Base-by-base conservation (phyloP, 2,113 vertebrate species). In the Sphaerodactylus townsendi region DNA sequence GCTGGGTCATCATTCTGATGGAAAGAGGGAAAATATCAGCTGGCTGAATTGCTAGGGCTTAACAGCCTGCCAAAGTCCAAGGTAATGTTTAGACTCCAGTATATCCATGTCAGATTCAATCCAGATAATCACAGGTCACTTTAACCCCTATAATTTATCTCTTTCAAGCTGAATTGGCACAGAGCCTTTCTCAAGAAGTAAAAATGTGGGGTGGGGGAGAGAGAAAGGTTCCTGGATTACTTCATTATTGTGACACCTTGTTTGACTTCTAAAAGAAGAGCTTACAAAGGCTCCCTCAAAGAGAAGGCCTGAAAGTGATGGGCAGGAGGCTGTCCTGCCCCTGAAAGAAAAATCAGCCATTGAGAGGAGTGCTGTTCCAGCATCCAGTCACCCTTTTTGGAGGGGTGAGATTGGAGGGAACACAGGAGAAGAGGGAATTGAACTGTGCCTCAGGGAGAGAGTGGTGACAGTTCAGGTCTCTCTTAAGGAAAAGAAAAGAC, bases 221-320 rank as follows among this genome's bases (percentile, higher is more conserved):
- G 35, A 39, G 35, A 80, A 48, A 83, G 81, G 72, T 84, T 90
- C 41, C 68, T 44, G 81, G 78, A 30, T 90, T 86, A n/a, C 86
- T 91, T 76, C 70, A 71, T 86, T 87, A 92, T 91, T 88, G 82
- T 70, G 82, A 90, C 78, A 70, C 91, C 89, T 90, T 84, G 86
- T 91, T 89, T 92, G 88, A 90, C 92, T 95, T 95, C 92, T 93
- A 78, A 95, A 93, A 95, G 94, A 88, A 82, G 1, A 39, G 74
- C 90, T 94, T 91, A 93, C 91, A 94, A 93, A 95, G 91, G 85
- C 69, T 89, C 79, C 37, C 91, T 90, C 23, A 46, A 77, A 93
- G 91, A 65, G 85, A 91, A 92, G 93, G 88, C 89, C 90, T 93
- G 88, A 88, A 94, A 91, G 86, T 88, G 89, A 91, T n/a, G n/a